phyloP scores from a whole-genome alignment of 2,113 vertebrate species.

The Ranitomeya imitator region DNA sequence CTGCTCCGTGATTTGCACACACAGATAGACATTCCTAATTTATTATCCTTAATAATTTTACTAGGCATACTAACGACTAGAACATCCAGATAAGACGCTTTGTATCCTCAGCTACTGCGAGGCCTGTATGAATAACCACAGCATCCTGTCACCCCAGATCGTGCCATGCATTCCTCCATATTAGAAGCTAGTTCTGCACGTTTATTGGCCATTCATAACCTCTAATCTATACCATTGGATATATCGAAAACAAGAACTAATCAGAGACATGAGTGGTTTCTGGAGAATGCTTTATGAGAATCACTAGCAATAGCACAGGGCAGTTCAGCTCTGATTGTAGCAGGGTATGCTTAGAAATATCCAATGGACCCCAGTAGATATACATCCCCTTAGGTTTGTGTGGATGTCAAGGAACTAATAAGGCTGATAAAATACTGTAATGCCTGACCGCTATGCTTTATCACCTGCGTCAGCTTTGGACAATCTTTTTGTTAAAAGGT shows the following conservation, averaged over 20 bases:
- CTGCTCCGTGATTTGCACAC: conserved; percentile 20
- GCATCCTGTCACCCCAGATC: not conserved
- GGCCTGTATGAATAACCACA: not conserved
- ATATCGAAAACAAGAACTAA: not conserved
- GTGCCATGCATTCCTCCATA: not conserved
- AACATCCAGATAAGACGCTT: not conserved
- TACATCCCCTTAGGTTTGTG: too few species aligned
- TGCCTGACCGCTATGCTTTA: too few species aligned
- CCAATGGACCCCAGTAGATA: not conserved
- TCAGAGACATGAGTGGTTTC: not conserved
- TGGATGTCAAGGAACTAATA: too few species aligned
- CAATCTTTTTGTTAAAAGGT: too few species aligned
- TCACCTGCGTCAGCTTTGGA: too few species aligned
- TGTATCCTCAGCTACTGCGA: not conserved
- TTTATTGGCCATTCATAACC: not conserved
- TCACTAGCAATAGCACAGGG: not conserved
- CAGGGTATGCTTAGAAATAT: not conserved
- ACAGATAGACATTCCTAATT: not conserved
- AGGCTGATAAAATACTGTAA: too few species aligned
- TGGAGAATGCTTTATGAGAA: too few species aligned
- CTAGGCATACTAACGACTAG: not conserved
- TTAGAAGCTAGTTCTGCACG: not conserved
- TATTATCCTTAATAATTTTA: too few species aligned
- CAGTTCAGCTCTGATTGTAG: not conserved
- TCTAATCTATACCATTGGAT: not conserved